phyloP scores from a whole-genome alignment of 2,113 vertebrate genomes.

The Stegastes partitus region DNA sequence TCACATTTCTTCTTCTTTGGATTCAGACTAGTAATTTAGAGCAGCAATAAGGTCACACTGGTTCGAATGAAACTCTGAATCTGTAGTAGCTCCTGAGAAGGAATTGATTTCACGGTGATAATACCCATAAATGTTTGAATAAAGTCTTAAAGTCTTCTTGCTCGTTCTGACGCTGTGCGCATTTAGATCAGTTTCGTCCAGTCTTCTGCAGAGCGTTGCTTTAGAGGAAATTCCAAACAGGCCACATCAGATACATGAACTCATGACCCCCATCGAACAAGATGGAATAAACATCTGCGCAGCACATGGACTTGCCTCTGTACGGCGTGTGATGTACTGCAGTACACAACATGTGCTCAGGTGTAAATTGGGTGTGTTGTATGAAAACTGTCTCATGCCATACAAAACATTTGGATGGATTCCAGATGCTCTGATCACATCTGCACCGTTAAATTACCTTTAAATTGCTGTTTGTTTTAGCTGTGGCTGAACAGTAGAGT shows the following conservation, averaged over 20 bases:
- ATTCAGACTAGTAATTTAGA: constrained; percentile 6
- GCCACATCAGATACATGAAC: neutral
- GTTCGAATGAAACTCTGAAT: constrained; percentile 14
- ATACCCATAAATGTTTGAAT: constrained; percentile 24
- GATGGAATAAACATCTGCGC: constrained; percentile 23
- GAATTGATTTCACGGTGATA: neutral
- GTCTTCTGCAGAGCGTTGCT: neutral
- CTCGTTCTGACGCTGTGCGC: neutral
- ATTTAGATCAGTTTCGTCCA: neutral
- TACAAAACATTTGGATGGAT: neutral
- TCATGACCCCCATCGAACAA: neutral
- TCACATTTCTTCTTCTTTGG: neutral
- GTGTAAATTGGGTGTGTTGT: neutral
- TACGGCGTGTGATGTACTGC: constrained; percentile 1
- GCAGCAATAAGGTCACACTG: constrained; percentile 8
- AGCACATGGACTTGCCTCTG: neutral
- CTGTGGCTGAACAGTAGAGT: too few relatives aligned
- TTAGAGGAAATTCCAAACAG: neutral
- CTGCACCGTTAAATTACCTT: constrained; percentile 1
- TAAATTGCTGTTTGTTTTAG: neutral
- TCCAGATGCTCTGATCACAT: constrained; percentile 31
- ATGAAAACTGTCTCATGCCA: neutral
- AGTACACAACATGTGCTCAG: constrained; percentile 4
- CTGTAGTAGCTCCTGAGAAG: constrained; percentile 23
- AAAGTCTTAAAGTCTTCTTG: constrained; percentile 11